Base-by-base conservation (phyloP, 2,797 vertebrate genomes). In the Sciurus carolinensis region DNA sequence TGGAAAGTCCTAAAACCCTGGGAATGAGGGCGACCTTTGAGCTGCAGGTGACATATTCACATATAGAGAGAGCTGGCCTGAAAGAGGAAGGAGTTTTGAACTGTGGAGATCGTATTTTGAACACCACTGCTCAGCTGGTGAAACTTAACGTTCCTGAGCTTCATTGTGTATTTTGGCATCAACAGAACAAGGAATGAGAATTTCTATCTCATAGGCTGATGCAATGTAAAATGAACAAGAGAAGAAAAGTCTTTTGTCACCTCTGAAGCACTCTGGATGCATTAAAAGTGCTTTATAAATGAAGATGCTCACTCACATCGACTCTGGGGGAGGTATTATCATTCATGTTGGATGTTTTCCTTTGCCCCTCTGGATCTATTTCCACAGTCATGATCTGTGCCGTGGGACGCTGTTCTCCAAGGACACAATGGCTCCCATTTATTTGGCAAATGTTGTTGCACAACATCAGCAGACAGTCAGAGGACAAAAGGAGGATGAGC, bases 61-160 rank as follows among this genome's bases (percentile, higher is more conserved):
- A 17, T 15, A 11, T 36, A 64, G 87, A 91, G 33, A 85, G 57
- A 47, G 59, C 24, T 62, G 42, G 18, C 57, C 73, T n/a, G 2
- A 28, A 77, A 42, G 6, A 54, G 36, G 33, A 52, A 89, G 26
- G 67, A 73, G 59, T 95, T 95, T 52, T 33, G 50, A 59, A 36
- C 72, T 47, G 24, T 18, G 20, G 67, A 92, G 44, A 93, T 79
- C 14, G 59, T 52, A 75, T 7, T 81, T 57, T 44, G 7, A 89
- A 73, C 1, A 20, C 20, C 24, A 13, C 44, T 47, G 44, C 9
- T 91, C 42, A 42, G 5, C 8, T 85, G 15, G 10, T 92, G 24
- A 76, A 92, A 57, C 7, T 66, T 91, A 86, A 39, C 22, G 15
- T 93, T 80, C 52, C 47, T 87, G n/a, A 95, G 24, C 33, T 73